Percentiles rank a stretch among this genome's conserved stretches.
These are phyloP conservation scores for Boloria selene DNA, from an alignment of 2,888 invertebrate species.

Conservation along the genomic window DNA sequence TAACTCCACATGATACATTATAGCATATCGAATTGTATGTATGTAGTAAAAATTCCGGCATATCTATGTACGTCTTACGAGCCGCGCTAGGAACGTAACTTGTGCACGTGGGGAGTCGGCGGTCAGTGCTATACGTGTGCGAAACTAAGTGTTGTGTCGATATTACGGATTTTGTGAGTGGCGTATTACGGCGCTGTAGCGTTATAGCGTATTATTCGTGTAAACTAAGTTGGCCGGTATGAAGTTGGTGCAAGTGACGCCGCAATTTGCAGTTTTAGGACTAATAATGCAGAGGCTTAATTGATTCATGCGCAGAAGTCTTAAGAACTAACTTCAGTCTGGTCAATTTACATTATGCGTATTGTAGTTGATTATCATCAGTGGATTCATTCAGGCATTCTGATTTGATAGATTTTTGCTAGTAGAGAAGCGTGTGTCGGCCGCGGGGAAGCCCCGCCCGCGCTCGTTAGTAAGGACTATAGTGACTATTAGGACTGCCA, in stretches of 20 bases:
- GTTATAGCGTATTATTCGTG: no score
- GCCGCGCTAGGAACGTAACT: slow-evolving; percentile 6
- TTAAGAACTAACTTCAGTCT: no score
- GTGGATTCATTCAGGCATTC: slow-evolving; percentile 26
- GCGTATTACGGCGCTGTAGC: neutral
- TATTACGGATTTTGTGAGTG: slow-evolving; percentile 19
- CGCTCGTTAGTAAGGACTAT: slow-evolving; percentile 51
- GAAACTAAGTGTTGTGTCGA: slow-evolving; percentile 6
- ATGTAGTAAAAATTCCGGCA: neutral
- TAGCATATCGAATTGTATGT: no score
- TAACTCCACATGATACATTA: no score
- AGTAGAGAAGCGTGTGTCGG: slow-evolving; percentile 30
- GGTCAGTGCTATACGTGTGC: neutral
- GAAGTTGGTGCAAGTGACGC: no score
- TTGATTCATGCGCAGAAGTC: no score
- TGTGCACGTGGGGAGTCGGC: slow-evolving; percentile 11
- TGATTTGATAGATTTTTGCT: slow-evolving; percentile 33
- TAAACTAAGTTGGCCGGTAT: no score
- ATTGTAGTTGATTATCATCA: slow-evolving; percentile 20
- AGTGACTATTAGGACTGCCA: slow-evolving; percentile 74
- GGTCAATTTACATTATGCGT: slow-evolving; percentile 5
- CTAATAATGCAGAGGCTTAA: no score
- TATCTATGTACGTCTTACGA: neutral
- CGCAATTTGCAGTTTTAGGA: no score
- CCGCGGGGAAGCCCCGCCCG: slow-evolving; percentile 30